Evolutionary conservation across 2,888 invertebrate genomes (phyloP).

Genomic region (Chrysina gloriosa): DNA sequence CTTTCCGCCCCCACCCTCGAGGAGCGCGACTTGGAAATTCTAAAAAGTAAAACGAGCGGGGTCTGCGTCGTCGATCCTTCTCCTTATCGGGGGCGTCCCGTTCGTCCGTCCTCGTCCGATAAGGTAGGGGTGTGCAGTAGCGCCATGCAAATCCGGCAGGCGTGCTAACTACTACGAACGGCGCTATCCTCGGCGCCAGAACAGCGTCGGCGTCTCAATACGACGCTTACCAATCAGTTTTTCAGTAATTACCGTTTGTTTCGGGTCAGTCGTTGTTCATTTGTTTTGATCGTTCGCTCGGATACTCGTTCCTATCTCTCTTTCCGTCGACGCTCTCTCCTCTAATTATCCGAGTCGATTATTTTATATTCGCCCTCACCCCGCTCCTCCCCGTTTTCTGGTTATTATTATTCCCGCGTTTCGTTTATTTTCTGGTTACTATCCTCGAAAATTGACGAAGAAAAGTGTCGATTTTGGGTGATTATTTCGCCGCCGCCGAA

Average conservation of each 20-base stretch:
- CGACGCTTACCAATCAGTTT: conserved; percentile 63
- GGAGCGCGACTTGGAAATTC: conserved; percentile 51
- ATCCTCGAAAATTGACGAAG: conserved; percentile 47
- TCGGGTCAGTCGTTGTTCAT: conserved; percentile 37
- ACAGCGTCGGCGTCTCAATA: conserved; percentile 64
- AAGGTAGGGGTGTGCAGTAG: conserved; percentile 52
- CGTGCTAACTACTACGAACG: conserved; percentile 66
- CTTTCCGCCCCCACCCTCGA: conserved; percentile 51
- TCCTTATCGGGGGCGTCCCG: conserved; percentile 52
- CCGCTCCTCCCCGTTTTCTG: too few relatives aligned
- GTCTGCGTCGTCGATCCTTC: conserved; percentile 52
- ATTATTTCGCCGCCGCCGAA: too few relatives aligned
- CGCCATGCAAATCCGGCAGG: conserved; percentile 66
- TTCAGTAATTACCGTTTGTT: conserved; percentile 59
- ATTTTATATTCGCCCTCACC: too few relatives aligned
- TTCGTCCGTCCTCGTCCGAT: conserved; percentile 55
- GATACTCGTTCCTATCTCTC: background rate
- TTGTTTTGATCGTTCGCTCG: conserved; percentile 10
- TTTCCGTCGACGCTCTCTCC: background rate
- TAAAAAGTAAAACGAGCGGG: conserved; percentile 60
- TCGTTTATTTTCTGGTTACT: conserved; percentile 54
- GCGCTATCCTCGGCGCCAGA: conserved; percentile 64
- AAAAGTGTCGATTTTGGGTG: conserved; percentile 22
- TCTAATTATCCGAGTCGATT: too few relatives aligned
- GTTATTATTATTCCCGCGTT: too few relatives aligned